Evolutionary conservation across 1,140 invertebrate genomes (phyloP).

Genomic region (Agrypnia vestita): DNA sequence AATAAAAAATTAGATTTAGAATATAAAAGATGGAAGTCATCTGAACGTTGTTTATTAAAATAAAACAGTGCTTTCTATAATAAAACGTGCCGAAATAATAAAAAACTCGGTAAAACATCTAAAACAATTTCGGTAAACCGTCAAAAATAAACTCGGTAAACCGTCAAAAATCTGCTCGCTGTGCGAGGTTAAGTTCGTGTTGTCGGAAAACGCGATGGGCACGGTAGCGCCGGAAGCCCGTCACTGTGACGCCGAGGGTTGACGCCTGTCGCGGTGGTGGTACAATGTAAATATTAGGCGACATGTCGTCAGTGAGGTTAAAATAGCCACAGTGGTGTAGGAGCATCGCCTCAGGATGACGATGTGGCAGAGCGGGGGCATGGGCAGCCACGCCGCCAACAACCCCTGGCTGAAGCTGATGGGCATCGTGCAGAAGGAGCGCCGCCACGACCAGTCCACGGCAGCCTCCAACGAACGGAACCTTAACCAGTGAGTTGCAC

Average conservation of each 20-base stretch:
- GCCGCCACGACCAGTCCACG: conserved; percentile 72
- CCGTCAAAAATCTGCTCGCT: too few species aligned
- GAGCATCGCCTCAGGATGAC: conserved; percentile 70
- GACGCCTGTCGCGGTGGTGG: neutral
- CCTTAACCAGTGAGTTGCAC: conserved; percentile 56
- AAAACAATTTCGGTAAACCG: too few species aligned
- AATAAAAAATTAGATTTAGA: too few species aligned
- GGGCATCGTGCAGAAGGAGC: conserved; percentile 86
- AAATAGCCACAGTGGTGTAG: conserved; percentile 23
- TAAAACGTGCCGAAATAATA: too few species aligned
- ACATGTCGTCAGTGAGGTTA: conserved; percentile 45
- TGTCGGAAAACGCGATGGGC: neutral
- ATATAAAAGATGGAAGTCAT: too few species aligned
- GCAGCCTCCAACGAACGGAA: conserved; percentile 85
- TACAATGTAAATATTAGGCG: conserved; percentile 2
- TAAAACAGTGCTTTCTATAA: too few species aligned
- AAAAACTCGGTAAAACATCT: too few species aligned
- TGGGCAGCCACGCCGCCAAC: conserved; percentile 82
- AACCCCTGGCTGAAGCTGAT: conserved; percentile 88
- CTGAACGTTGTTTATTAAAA: too few species aligned
- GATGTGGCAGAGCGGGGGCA: conserved; percentile 86
- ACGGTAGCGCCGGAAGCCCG: conserved; percentile 3
- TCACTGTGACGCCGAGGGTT: neutral
- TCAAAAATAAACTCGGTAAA: too few species aligned
- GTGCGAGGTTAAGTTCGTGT: neutral